Conservation (phyloP, 2,797 vertebrate species). For the Tauraco hartlaubi region DNA sequence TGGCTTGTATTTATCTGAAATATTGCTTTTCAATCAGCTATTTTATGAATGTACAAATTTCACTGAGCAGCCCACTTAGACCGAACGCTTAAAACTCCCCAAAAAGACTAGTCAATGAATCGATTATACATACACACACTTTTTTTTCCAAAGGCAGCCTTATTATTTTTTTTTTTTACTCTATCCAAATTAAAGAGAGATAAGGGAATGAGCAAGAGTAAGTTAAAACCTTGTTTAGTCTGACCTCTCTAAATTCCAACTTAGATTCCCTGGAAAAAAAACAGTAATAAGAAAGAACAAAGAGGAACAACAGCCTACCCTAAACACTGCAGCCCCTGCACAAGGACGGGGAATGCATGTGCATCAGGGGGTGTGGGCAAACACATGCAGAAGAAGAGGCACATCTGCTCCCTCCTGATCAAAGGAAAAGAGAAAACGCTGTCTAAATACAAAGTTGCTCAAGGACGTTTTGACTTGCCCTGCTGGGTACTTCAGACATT, state of each 20-base stretch:
- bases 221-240: constrained; percentile 41
- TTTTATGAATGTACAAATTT: constrained; percentile 95
- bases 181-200: background rate
- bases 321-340: background rate
- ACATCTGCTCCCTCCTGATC: constrained; percentile 25
- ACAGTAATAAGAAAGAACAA: constrained; percentile 16
- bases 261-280: background rate
- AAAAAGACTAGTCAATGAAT: constrained; percentile 85
- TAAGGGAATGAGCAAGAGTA: background rate
- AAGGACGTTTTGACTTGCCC: constrained; percentile 47
- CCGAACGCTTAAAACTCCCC: constrained; percentile 82
- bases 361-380: background rate
- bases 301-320: background rate
- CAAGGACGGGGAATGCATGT: background rate
- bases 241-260: constrained; percentile 3
- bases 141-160: background rate
- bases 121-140: constrained; percentile 64
- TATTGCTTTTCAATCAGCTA: constrained; percentile 96
- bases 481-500: constrained; percentile 46
- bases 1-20: constrained; percentile 97
- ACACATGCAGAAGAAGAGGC: background rate
- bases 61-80: constrained; percentile 90
- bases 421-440: constrained; percentile 19
- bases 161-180: background rate
- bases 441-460: constrained; percentile 40